Base-by-base conservation (phyloP, 2,888 invertebrate species). In the Theretra japonica region DNA sequence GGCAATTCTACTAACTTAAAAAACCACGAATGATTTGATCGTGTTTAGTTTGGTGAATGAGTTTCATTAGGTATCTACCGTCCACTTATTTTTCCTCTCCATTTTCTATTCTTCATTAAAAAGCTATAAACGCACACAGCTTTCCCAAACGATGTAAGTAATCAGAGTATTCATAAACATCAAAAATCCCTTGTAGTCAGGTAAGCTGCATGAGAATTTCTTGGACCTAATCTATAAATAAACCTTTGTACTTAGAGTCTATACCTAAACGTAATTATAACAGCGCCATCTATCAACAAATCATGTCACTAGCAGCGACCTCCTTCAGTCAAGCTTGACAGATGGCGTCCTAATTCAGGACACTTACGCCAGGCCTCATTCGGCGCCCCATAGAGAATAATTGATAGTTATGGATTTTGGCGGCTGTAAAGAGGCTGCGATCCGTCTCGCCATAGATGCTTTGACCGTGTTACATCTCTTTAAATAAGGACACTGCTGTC, bases 381-480 rank as follows among this genome's bases (percentile, higher is more conserved):
- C 33, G 21, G 33, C 30, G 25, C 33, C 62, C 59, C 30, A 62
- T 62, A 11, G 62, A 62, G 33, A 62, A 65, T 65, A 48, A 65
- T 48, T 65, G 65, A 48, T 65, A 25, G 41, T 21, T 23, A 48
- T 41, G 65, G 41, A 65, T 65, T 65, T 65, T 65, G 65, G 65
- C 65, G 23, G 41, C 17, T 23, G 41, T n/a, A 53, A 48, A 48
- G 65, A 65, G 62, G 41, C 41, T 65, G 21, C 4, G 41, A 65
- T 23, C 23, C 17, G 65, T 48, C 48, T 65, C 23, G 65, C 48
- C 48, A 48, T 23, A 48, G 41, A 23, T 11, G 48, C 65, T 23
- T 23, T 65, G 65, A 48, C 48, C 65, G 33, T 48, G 17, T 48
- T 48, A 48, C 23, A 8, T 33, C n/a, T 15, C n/a, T 60, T 17